These are phyloP conservation scores for Palythoa grandis DNA, from an alignment of 92 coral and sea anemone species.

Conservation along the genomic window DNA sequence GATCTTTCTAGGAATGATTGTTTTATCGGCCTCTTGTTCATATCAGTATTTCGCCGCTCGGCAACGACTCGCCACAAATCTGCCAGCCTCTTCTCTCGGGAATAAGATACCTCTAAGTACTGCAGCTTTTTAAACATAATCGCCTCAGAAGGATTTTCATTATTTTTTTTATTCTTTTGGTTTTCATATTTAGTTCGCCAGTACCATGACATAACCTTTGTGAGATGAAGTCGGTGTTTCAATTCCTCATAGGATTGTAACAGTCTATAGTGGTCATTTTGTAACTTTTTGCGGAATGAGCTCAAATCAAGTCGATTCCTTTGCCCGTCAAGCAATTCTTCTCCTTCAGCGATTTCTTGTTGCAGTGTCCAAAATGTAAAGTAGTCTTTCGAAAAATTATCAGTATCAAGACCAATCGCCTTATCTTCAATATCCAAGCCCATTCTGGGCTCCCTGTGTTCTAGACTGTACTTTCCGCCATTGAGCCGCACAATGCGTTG, in stretches of 20 bases:
- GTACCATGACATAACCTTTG: conserved; percentile 93
- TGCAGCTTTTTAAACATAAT: conserved; percentile 53
- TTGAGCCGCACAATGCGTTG: conserved; percentile 11
- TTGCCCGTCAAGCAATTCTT: conserved; percentile 14
- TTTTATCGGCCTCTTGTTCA: neutral
- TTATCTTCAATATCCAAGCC: neutral
- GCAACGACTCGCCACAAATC: conserved; percentile 62
- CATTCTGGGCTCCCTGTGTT: conserved; percentile 8
- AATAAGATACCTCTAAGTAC: conserved; percentile 57
- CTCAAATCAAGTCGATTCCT: conserved; percentile 37
- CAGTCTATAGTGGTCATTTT: conserved; percentile 75
- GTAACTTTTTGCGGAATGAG: conserved; percentile 69
- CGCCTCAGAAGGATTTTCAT: conserved; percentile 29
- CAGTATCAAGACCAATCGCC: neutral
- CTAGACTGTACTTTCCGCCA: neutral
- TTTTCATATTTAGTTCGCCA: conserved; percentile 80
- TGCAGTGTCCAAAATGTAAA: conserved; percentile 26
- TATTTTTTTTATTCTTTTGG: conserved; percentile 49
- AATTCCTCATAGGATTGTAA: conserved; percentile 63
- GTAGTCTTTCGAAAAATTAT: neutral
- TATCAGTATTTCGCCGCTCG: neutral
- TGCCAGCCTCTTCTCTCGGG: conserved; percentile 64
- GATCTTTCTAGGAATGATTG: neutral
- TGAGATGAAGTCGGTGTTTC: conserved; percentile 77
- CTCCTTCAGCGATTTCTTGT: conserved; percentile 38